Base-by-base conservation (phyloP, 2,888 invertebrate genomes). In the Drosophila infuscata region DNA sequence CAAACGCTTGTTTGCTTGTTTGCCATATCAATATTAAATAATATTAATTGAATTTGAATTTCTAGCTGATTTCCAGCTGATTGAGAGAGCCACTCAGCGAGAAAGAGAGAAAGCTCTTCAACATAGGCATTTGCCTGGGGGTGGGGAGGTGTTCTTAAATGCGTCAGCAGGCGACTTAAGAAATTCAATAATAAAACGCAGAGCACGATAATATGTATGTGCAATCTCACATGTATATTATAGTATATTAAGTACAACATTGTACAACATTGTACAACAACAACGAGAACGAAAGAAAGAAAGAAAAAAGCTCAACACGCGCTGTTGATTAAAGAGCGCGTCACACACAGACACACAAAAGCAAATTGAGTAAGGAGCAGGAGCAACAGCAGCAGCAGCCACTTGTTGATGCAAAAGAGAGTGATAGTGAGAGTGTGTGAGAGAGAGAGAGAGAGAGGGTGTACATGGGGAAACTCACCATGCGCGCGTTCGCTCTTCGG, bases 181-280 rank as follows among this genome's bases (percentile, higher is more conserved):
- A 89, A 85, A 85, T 85, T 85, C 90, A 89, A 85, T 85, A 85
- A 76, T 73, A 74, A 82, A 83, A 81, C 61, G 84, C 73, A 83
- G 61, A 83, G 70, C 81, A 74, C 81, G 87, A 88, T 86, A 83
- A 86, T 83, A 65, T 60, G 61, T 63, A 77, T 30, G 33, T 66
- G 51, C n/a, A 49, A 11, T 33, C 17, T 33, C 17, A 48, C 17
- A 30, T 32, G 15, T 58, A 32, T 41, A 56, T 33, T 49, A 58
- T 64, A 29, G 46, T 66, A 72, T 59, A 72, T 68, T 77, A 81
- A 72, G 58, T 68, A 60, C 74, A 64, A 56, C 35, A 66, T 66
- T 74, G 60, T 74, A 67, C 41, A 61, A 67, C 61, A 72, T 76
- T 65, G 63, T 54, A 35, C 49, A 68, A 59, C 46, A 46, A 25